Percentiles rank a stretch among this genome's conserved stretches.
phyloP scores from a whole-genome alignment of 2,888 invertebrate species.

The Phortica okadai region DNA sequence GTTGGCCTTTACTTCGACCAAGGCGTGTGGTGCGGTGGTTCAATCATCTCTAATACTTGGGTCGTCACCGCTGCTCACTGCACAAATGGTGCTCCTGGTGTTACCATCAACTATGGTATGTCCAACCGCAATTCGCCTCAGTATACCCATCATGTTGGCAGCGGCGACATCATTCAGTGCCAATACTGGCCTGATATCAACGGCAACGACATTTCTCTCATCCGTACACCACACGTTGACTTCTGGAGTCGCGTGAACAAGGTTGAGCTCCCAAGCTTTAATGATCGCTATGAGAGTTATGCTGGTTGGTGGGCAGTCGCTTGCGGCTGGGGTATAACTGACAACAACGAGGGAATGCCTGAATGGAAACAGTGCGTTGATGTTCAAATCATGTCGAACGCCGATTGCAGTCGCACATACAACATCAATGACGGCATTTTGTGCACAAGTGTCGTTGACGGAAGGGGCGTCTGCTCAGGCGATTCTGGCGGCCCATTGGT shows the following conservation, averaged over 20 bases:
- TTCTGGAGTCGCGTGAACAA: neutral
- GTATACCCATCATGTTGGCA: neutral
- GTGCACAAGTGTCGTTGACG: conserved; percentile 49
- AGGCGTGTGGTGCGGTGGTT: conserved; percentile 67
- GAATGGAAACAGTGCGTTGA: neutral
- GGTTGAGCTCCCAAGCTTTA: neutral
- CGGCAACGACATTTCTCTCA: conserved; percentile 4
- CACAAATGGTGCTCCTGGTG: conserved; percentile 43
- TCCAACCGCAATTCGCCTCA: neutral
- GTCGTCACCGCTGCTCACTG: conserved; percentile 77
- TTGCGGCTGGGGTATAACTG: conserved; percentile 16
- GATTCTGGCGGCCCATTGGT: conserved; percentile 65
- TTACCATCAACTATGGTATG: neutral
- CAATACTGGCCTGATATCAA: conserved; percentile 1
- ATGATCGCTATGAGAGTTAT: neutral
- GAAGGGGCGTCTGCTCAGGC: conserved; percentile 55
- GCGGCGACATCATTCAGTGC: neutral
- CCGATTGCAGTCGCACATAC: neutral
- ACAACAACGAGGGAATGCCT: neutral
- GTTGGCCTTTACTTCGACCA: conserved; percentile 72
- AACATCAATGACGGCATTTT: conserved; percentile 42
- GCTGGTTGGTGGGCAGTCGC: neutral
- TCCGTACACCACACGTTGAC: conserved; percentile 2
- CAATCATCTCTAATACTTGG: conserved; percentile 73
- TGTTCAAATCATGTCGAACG: conserved; percentile 6